Evolutionary conservation across 2,888 invertebrate species (phyloP).

Genomic region (Melanchra persicariae): DNA sequence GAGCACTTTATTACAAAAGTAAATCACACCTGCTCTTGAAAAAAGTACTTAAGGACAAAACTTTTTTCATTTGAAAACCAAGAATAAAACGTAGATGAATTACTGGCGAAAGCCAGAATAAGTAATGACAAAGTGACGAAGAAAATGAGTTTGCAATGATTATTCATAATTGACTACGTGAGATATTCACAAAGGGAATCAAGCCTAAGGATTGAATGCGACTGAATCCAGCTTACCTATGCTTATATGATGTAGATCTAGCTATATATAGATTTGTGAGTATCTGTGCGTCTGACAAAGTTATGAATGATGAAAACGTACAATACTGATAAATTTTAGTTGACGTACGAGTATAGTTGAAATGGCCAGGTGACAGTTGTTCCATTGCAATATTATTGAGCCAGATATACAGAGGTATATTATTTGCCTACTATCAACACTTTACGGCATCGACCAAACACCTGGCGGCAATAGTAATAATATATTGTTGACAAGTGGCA

Average conservation of each 20-base stretch:
- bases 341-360: too few relatives aligned
- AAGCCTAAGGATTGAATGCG: slow-evolving; percentile 15
- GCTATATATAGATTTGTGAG: background rate
- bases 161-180: slow-evolving; percentile 48
- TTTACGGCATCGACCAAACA: slow-evolving; percentile 15
- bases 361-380: too few relatives aligned
- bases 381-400: background rate
- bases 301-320: background rate
- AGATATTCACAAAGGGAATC: slow-evolving; percentile 57
- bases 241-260: background rate
- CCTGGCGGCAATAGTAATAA: slow-evolving; percentile 18
- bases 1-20: slow-evolving; percentile 4
- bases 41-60: background rate
- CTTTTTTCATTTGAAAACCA: slow-evolving; percentile 24
- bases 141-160: slow-evolving; percentile 54
- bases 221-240: slow-evolving; percentile 27
- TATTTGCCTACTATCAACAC: background rate
- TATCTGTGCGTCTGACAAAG: background rate
- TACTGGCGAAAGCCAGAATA: slow-evolving; percentile 2
- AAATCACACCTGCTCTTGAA: slow-evolving; percentile 33
- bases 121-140: slow-evolving; percentile 21
- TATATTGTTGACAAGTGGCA: slow-evolving; percentile 2
- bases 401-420: background rate
- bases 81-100: slow-evolving; percentile 17
- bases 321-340: background rate